Percentiles rank a stretch among this genome's conserved stretches.
These are phyloP conservation scores for Sinella curviseta DNA, from an alignment of 1,140 invertebrate genomes.

Conservation along the genomic window DNA sequence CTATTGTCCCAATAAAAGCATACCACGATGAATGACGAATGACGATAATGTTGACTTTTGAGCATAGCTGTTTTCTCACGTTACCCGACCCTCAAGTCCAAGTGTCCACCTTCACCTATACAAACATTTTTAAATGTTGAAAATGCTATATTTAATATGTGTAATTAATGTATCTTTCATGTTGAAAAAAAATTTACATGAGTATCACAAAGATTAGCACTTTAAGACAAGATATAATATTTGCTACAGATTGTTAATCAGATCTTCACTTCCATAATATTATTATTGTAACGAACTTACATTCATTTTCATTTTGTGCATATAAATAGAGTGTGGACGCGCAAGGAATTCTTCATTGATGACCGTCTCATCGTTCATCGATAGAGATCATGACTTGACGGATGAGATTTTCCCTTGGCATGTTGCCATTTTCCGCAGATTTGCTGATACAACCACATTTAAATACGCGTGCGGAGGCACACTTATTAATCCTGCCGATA, in stretches of 20 bases:
- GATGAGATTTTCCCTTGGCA: slow-evolving; percentile 40
- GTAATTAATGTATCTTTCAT: too few relatives aligned
- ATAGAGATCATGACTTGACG: slow-evolving; percentile 32
- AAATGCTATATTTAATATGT: not conserved
- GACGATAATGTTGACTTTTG: too few relatives aligned
- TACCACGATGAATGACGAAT: too few relatives aligned
- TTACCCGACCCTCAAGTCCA: not conserved
- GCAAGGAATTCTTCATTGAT: slow-evolving; percentile 30
- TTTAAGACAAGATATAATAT: not conserved
- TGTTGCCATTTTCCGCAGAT: slow-evolving; percentile 32
- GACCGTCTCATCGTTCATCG: slow-evolving; percentile 36
- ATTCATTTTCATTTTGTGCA: not conserved
- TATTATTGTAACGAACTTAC: too few relatives aligned
- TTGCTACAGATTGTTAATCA: not conserved
- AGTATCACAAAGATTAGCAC: not conserved
- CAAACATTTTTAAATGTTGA: not conserved
- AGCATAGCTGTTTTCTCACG: not conserved
- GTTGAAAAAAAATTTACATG: too few relatives aligned
- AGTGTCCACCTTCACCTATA: not conserved
- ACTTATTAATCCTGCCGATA: slow-evolving; percentile 30
- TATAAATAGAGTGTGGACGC: slow-evolving; percentile 34
- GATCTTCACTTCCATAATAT: too few relatives aligned
- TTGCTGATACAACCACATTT: slow-evolving; percentile 21
- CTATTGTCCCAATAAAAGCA: too few relatives aligned
- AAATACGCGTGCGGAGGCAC: slow-evolving; percentile 35